Conservation (phyloP, 2,113 vertebrate genomes). For the Triplophysa siluroides region DNA sequence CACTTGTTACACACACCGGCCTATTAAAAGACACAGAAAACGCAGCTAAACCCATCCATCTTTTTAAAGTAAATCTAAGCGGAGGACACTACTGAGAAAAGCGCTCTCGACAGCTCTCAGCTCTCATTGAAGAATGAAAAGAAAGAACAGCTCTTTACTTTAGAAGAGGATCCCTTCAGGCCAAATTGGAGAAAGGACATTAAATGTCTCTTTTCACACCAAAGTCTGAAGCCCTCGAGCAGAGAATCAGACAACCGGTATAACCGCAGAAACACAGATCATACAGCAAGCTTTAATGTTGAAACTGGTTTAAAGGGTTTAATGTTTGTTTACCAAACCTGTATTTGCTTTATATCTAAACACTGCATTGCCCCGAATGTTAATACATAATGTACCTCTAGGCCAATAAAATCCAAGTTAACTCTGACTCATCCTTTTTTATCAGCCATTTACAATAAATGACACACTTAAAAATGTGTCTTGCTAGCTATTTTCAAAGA, state of each 20-base stretch:
- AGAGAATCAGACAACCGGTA: constrained; percentile 34
- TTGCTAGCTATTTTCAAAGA: too few relatives aligned
- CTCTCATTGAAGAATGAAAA: constrained; percentile 36
- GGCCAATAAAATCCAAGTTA: background rate
- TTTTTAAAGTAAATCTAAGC: constrained; percentile 51
- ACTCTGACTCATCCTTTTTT: background rate
- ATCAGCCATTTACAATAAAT: too few relatives aligned
- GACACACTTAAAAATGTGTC: too few relatives aligned
- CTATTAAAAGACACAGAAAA: constrained; percentile 31
- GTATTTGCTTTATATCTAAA: constrained; percentile 26
- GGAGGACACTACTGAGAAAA: constrained; percentile 47
- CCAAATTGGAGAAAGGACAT: constrained; percentile 32
- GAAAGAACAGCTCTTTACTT: constrained; percentile 38
- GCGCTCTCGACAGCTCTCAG: constrained; percentile 32
- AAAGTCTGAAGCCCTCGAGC: constrained; percentile 21
- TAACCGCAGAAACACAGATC: constrained; percentile 17
- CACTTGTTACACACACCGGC: constrained; percentile 38
- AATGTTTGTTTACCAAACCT: constrained; percentile 56
- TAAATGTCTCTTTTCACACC: constrained; percentile 44
- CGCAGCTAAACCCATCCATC: constrained; percentile 41
- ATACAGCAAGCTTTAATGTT: constrained; percentile 33
- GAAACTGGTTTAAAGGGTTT: constrained; percentile 32
- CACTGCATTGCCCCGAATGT: constrained; percentile 51
- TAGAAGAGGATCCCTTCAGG: constrained; percentile 29
- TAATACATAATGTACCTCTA: background rate